Percentiles rank a stretch among this genome's conserved stretches.
phyloP scores from a whole-genome alignment of 2,113 vertebrate genomes.

The Elephantulus edwardii region DNA sequence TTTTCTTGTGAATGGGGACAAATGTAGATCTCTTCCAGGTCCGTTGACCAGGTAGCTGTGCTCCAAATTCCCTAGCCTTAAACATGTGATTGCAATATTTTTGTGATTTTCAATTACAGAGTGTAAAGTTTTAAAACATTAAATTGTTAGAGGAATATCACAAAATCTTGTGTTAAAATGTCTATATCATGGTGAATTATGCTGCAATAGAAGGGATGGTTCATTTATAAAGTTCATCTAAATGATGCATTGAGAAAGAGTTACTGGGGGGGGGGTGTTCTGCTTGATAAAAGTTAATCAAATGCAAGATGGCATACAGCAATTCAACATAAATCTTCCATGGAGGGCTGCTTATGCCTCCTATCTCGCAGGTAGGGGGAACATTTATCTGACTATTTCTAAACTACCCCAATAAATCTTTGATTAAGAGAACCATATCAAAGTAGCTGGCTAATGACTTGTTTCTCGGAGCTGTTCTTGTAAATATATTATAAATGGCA shows the following conservation, averaged over 20 bases:
- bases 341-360: not conserved
- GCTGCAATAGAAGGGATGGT: conserved; percentile 33
- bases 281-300: conserved; percentile 76
- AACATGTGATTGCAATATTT: not conserved
- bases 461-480: conserved; percentile 56
- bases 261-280: conserved; percentile 64
- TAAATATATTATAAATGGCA: conserved; percentile 80
- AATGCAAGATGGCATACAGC: conserved; percentile 68
- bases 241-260: conserved; percentile 62
- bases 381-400: conserved; percentile 60
- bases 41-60: too few relatives aligned
- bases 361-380: not conserved
- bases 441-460: conserved; percentile 63
- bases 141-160: conserved; percentile 45
- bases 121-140: conserved; percentile 19
- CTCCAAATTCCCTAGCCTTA: too few relatives aligned
- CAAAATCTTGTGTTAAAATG: not conserved
- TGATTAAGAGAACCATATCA: conserved; percentile 56
- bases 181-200: conserved; percentile 53
- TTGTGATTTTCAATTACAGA: conserved; percentile 14
- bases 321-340: conserved; percentile 57
- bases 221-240: conserved; percentile 73
- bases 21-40: too few relatives aligned
- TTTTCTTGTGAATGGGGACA: too few relatives aligned
- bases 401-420: conserved; percentile 61